phyloP scores from a whole-genome alignment of 2,113 vertebrate species.

The Alligator mississippiensis region DNA sequence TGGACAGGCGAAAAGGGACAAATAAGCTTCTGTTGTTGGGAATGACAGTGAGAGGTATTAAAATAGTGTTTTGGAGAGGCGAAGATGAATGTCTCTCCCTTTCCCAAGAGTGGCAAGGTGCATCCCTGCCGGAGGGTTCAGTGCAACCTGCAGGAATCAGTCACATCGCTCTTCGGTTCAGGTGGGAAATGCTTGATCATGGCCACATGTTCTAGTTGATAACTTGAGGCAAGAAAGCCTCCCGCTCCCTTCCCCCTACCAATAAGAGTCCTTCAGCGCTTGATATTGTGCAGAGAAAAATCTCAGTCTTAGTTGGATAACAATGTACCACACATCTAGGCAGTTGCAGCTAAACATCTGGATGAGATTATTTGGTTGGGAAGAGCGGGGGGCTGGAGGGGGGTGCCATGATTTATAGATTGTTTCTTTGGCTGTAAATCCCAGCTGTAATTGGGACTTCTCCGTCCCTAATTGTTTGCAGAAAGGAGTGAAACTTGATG shows the following conservation, averaged over 20 bases:
- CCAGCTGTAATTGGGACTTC: constrained; percentile 80
- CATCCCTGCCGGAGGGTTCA: background rate
- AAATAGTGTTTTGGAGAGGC: background rate
- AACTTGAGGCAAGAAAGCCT: background rate
- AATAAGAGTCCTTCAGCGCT: constrained; percentile 14
- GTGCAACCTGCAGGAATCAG: background rate
- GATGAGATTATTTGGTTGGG: constrained; percentile 79
- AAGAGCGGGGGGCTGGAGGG: constrained; percentile 34
- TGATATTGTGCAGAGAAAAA: constrained; percentile 58
- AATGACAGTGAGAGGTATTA: background rate
- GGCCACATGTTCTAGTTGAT: background rate
- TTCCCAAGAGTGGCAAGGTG: background rate
- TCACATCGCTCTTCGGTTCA: background rate
- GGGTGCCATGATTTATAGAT: constrained; percentile 77
- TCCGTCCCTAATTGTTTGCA: constrained; percentile 74
- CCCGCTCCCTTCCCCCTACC: constrained; percentile 45
- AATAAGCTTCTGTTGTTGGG: background rate
- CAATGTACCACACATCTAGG: constrained; percentile 64
- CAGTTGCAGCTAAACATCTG: constrained; percentile 80
- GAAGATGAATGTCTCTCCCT: background rate
- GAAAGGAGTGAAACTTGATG: constrained; percentile 60
- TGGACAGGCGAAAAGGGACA: background rate
- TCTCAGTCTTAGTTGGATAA: constrained; percentile 46
- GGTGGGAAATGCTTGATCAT: background rate
- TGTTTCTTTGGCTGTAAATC: constrained; percentile 80